A percentile compares a stretch with the other conserved stretches of the same genome.
Evolutionary conservation across 1,140 invertebrate species (phyloP).

Genomic region (Lasioglossum albipes): DNA sequence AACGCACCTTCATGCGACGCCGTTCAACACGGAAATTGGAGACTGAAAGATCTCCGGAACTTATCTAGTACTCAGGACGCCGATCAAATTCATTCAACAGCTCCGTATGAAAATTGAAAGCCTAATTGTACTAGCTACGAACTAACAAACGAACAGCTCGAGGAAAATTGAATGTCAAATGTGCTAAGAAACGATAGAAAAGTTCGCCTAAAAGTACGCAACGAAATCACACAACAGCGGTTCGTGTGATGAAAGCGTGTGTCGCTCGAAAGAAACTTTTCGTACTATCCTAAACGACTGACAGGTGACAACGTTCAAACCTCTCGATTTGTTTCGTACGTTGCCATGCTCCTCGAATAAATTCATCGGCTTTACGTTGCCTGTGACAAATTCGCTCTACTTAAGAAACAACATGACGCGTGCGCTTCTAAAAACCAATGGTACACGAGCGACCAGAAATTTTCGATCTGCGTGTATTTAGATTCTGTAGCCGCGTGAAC

Average conservation of each 20-base stretch:
- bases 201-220: background rate
- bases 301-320: background rate
- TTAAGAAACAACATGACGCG: constrained; percentile 32
- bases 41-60: background rate
- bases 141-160: background rate
- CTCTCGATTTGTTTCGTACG: background rate
- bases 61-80: background rate
- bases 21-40: background rate
- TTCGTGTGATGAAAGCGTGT: too few relatives aligned
- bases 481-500: background rate
- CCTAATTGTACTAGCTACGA: background rate
- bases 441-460: constrained; percentile 3
- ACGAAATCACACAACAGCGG: background rate
- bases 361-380: background rate
- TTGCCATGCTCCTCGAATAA: too few relatives aligned
- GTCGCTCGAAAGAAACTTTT: background rate
- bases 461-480: background rate
- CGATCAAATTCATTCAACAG: background rate
- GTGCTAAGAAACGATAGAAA: background rate
- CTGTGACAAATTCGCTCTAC: constrained; percentile 12
- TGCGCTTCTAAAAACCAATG: constrained; percentile 8
- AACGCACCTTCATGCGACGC: too few relatives aligned
- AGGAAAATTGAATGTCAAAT: too few relatives aligned
- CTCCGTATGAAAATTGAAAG: background rate
- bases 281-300: constrained; percentile 1